These are phyloP conservation scores for Mastigias papua DNA, from an alignment of 30 jellyfish, hydroid and myxozoan genomes.

Conservation along the genomic window DNA sequence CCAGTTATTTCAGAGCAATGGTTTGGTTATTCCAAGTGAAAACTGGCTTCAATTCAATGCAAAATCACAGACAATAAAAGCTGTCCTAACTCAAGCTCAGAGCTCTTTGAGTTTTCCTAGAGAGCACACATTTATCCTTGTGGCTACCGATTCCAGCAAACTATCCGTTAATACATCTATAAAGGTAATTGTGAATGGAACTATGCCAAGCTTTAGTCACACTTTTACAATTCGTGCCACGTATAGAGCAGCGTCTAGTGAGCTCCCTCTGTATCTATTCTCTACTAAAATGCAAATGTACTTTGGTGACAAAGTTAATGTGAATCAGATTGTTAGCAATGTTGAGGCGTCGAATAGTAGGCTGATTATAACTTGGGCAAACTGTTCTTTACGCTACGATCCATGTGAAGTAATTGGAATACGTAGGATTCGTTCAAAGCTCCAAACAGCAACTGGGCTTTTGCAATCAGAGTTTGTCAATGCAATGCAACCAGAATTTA, in stretches of 20 bases:
- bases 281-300: slow-evolving; percentile 60
- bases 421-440: slow-evolving; percentile 1
- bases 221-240: slow-evolving; percentile 52
- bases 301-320: slow-evolving; percentile 41
- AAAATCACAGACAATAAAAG: slow-evolving; percentile 66
- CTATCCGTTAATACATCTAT: slow-evolving; percentile 66
- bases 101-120: slow-evolving; percentile 9
- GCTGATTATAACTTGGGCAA: slow-evolving; percentile 70
- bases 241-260: not conserved
- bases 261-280: slow-evolving; percentile 27
- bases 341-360: slow-evolving; percentile 50
- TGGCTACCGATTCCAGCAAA: slow-evolving; percentile 72
- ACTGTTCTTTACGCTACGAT: slow-evolving; percentile 70
- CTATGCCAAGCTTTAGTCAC: slow-evolving; percentile 47
- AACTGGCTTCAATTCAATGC: slow-evolving; percentile 79
- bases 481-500: slow-evolving; percentile 68
- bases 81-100: slow-evolving; percentile 41
- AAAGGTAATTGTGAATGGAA: slow-evolving; percentile 46
- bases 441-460: slow-evolving; percentile 29
- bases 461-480: slow-evolving; percentile 40
- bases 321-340: slow-evolving; percentile 57
- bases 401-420: slow-evolving; percentile 82
- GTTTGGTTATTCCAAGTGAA: slow-evolving; percentile 5
- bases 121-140: slow-evolving; percentile 47
- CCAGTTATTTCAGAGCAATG: slow-evolving; percentile 19